Percentiles rank a stretch among this genome's conserved stretches.
Evolutionary conservation across 1,140 invertebrate genomes (phyloP).

Genomic region (Neomicropteryx cornuta): DNA sequence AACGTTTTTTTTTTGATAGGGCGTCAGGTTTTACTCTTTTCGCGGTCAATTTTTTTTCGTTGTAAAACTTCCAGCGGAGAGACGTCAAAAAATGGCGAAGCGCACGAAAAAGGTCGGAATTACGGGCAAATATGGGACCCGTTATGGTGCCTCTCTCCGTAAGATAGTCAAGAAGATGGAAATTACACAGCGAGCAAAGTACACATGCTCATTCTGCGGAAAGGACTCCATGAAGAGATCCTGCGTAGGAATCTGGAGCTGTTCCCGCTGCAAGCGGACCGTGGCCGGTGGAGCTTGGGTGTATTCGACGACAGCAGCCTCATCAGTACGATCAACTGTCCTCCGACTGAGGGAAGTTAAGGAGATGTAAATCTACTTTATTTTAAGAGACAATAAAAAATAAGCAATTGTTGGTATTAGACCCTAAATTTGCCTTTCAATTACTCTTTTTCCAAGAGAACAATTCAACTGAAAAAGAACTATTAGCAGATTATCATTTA

Average conservation of each 20-base stretch:
- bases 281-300: slow-evolving; percentile 96
- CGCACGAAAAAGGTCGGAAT: slow-evolving; percentile 99
- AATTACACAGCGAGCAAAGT: slow-evolving; percentile 98
- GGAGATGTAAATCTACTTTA: slow-evolving; percentile 53
- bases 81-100: no score
- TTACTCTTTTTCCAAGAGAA: no score
- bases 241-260: slow-evolving; percentile 98
- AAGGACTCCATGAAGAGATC: slow-evolving; percentile 98
- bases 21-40: no score
- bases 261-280: slow-evolving; percentile 89
- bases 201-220: slow-evolving; percentile 98
- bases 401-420: no score
- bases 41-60: no score
- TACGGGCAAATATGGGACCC: slow-evolving; percentile 98
- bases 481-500: no score
- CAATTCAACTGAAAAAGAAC: no score
- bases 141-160: slow-evolving; percentile 99
- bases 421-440: no score
- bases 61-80: no score
- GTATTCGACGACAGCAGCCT: slow-evolving; percentile 92
- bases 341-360: slow-evolving; percentile 94
- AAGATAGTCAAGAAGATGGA: slow-evolving; percentile 99
- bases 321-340: slow-evolving; percentile 90
- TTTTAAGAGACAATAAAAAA: no score
- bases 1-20: no score